phyloP scores from a whole-genome alignment of 2,113 vertebrate genomes.

The Sisor rabdophorus region DNA sequence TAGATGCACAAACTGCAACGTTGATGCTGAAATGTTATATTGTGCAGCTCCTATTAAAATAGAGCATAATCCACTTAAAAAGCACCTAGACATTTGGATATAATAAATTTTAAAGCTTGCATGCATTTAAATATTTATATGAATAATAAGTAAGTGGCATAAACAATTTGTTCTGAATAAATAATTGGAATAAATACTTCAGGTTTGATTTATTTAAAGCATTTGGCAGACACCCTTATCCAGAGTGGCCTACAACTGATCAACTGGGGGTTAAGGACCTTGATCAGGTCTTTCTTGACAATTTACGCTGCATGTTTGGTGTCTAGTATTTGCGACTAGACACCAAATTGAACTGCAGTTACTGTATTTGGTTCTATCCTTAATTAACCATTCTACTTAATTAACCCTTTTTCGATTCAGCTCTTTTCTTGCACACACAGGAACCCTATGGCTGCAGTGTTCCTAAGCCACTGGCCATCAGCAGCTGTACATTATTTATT shows the following conservation, averaged over 20 bases:
- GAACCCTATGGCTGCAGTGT: constrained; percentile 41
- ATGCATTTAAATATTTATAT: not conserved
- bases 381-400: not conserved
- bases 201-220: not conserved
- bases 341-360: not conserved
- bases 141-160: not conserved
- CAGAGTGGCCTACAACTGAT: too few species aligned
- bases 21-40: too few species aligned
- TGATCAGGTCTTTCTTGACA: too few species aligned
- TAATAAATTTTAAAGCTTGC: not conserved
- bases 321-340: not conserved
- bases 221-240: too few species aligned
- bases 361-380: not conserved
- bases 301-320: not conserved
- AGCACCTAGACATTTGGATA: not conserved
- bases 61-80: not conserved
- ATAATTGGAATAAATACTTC: not conserved
- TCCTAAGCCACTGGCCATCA: constrained; percentile 13
- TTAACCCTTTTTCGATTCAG: not conserved
- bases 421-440: constrained; percentile 31
- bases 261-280: too few species aligned
- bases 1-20: too few species aligned
- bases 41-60: not conserved
- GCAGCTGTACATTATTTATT: constrained; percentile 52
- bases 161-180: not conserved